A percentile compares a stretch with the other conserved stretches of the same genome.
phyloP scores from a whole-genome alignment of 2,113 vertebrate genomes.

The Plecturocebus donacophilus region DNA sequence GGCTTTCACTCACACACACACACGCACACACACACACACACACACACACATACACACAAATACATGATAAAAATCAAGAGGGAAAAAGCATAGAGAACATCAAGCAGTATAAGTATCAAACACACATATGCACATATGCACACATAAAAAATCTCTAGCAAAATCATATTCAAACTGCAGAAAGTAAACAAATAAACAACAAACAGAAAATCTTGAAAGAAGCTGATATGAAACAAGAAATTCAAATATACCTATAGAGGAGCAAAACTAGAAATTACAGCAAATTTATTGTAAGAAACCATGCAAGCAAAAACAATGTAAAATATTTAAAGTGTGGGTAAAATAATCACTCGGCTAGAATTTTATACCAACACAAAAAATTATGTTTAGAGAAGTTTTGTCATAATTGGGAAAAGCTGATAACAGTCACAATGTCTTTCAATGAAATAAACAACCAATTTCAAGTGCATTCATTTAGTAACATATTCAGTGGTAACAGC shows the following conservation, averaged over 20 bases:
- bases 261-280: neutral
- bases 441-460: neutral
- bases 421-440: neutral
- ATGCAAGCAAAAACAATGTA: neutral
- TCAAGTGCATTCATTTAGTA: no score
- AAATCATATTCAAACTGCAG: neutral
- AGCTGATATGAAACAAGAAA: neutral
- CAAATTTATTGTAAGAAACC: neutral
- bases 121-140: neutral
- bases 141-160: neutral
- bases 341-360: neutral
- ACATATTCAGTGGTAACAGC: neutral
- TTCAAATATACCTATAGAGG: accelerated
- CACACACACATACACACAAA: neutral
- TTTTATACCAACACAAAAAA: neutral
- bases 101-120: neutral
- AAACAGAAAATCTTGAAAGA: neutral
- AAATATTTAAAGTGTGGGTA: neutral
- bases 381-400: neutral
- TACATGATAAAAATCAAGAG: neutral
- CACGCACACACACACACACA: neutral
- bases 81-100: neutral
- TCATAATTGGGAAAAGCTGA: neutral
- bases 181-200: neutral
- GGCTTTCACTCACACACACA: neutral